Percentiles rank a stretch among this genome's conserved stretches.
Conservation (phyloP, 2,797 vertebrate genomes). For the Enteromius fasciolatus region DNA sequence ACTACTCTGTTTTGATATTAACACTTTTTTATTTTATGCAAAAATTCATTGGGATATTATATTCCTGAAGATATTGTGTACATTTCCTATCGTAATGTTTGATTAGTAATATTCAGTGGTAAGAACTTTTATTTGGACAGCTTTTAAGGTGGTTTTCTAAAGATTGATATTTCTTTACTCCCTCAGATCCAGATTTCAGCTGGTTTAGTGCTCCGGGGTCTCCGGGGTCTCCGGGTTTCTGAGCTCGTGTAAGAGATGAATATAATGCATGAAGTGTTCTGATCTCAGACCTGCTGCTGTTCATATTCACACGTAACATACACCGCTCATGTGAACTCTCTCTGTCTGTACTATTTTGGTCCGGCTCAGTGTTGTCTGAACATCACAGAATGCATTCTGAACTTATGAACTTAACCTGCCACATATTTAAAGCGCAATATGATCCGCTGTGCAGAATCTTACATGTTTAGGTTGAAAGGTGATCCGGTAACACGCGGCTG, state of each 20-base stretch:
- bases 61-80: no score
- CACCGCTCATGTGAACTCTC: not conserved
- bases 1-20: no score
- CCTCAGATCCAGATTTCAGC: no score
- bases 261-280: not conserved
- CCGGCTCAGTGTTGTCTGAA: not conserved
- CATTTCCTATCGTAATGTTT: no score
- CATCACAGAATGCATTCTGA: conserved; percentile 12
- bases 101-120: no score
- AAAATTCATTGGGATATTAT: no score
- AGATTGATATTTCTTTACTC: no score
- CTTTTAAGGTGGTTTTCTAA: no score
- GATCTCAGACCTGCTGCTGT: not conserved
- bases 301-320: not conserved
- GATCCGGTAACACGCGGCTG: not conserved
- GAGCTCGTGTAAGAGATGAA: not conserved
- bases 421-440: not conserved
- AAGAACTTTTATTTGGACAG: no score
- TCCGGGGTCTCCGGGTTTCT: no score
- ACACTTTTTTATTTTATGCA: no score
- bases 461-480: not conserved
- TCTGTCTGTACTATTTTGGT: not conserved
- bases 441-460: not conserved
- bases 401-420: not conserved
- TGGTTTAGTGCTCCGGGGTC: not conserved